A percentile compares a stretch with the other conserved stretches of the same genome.
Evolutionary conservation across 1,140 invertebrate genomes (phyloP).

Genomic region (Megalonaias nervosa): DNA sequence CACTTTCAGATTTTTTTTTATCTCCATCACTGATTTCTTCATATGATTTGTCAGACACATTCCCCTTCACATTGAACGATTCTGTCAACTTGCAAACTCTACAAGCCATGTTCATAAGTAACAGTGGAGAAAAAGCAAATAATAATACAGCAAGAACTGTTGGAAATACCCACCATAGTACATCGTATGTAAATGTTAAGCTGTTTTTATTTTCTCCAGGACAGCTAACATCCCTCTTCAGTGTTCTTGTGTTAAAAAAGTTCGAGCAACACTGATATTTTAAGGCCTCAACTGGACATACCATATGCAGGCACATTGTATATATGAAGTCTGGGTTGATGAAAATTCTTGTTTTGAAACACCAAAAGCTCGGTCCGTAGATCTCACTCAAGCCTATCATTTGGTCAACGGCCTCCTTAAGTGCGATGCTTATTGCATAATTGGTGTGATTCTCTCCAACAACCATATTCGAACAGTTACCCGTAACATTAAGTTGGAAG

Average conservation of each 20-base stretch:
- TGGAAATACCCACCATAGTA: slow-evolving; percentile 23
- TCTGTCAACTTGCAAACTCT: not conserved
- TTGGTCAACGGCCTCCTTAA: slow-evolving; percentile 6
- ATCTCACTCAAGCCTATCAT: not conserved
- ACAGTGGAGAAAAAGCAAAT: slow-evolving; percentile 15
- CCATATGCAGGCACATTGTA: slow-evolving; percentile 23
- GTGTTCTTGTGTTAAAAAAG: slow-evolving; percentile 2
- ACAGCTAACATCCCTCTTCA: slow-evolving; percentile 2
- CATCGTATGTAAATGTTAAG: slow-evolving; percentile 15
- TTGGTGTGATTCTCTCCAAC: slow-evolving; percentile 9
- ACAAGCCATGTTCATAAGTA: slow-evolving; percentile 15
- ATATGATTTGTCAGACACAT: too few relatives aligned
- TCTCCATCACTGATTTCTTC: too few relatives aligned
- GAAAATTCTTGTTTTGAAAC: slow-evolving; percentile 9
- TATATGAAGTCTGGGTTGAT: slow-evolving; percentile 12
- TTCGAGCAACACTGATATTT: slow-evolving; percentile 18
- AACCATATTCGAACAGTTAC: slow-evolving; percentile 26
- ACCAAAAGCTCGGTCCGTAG: slow-evolving; percentile 26
- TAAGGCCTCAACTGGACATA: slow-evolving; percentile 21
- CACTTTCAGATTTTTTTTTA: not conserved
- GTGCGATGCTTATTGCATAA: slow-evolving; percentile 9
- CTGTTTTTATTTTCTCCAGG: not conserved
- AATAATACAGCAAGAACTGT: slow-evolving; percentile 17
- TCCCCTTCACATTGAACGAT: not conserved
- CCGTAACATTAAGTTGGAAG: not conserved